A percentile compares a stretch with the other conserved stretches of the same genome.
phyloP scores from a whole-genome alignment of 2,888 invertebrate species.

The Polymixis flavicincta region DNA sequence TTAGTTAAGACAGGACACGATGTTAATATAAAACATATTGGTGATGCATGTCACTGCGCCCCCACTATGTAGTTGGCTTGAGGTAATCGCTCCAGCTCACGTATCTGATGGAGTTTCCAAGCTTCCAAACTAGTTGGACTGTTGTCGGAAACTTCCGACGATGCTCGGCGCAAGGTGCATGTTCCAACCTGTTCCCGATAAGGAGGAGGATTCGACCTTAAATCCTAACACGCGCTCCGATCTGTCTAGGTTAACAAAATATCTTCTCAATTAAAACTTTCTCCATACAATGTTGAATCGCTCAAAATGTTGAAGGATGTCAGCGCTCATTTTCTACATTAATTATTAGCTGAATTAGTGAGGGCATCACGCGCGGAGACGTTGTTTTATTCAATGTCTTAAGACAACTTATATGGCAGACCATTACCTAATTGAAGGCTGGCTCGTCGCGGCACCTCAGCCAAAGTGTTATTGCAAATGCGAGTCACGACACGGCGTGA shows the following conservation, averaged over 20 bases:
- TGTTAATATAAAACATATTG: slow-evolving; percentile 67
- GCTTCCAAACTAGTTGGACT: slow-evolving; percentile 89
- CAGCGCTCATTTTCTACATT: slow-evolving; percentile 42
- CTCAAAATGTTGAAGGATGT: slow-evolving; percentile 40
- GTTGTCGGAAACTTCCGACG: slow-evolving; percentile 86
- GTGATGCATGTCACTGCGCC: slow-evolving; percentile 69
- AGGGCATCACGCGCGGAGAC: slow-evolving; percentile 54
- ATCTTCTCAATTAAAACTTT: slow-evolving; percentile 84
- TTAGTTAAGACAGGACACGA: slow-evolving; percentile 23
- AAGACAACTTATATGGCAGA: slow-evolving; percentile 75
- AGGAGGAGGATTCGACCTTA: slow-evolving; percentile 83
- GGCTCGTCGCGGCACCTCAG: slow-evolving; percentile 73
- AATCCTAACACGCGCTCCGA: slow-evolving; percentile 82
- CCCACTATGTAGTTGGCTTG: slow-evolving; percentile 65
- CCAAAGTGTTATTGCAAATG: slow-evolving; percentile 80
- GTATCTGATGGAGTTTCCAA: slow-evolving; percentile 89
- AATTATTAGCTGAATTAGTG: slow-evolving; percentile 62
- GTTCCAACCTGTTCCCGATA: slow-evolving; percentile 85
- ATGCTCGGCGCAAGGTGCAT: slow-evolving; percentile 84
- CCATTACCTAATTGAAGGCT: slow-evolving; percentile 79
- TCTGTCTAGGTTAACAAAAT: slow-evolving; percentile 72
- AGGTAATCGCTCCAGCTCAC: slow-evolving; percentile 87
- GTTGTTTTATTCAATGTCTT: slow-evolving; percentile 71
- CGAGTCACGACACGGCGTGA: slow-evolving; percentile 84
- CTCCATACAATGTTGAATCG: slow-evolving; percentile 61